Base-by-base conservation (phyloP, 2,113 vertebrate genomes). In the Corvus hawaiiensis region DNA sequence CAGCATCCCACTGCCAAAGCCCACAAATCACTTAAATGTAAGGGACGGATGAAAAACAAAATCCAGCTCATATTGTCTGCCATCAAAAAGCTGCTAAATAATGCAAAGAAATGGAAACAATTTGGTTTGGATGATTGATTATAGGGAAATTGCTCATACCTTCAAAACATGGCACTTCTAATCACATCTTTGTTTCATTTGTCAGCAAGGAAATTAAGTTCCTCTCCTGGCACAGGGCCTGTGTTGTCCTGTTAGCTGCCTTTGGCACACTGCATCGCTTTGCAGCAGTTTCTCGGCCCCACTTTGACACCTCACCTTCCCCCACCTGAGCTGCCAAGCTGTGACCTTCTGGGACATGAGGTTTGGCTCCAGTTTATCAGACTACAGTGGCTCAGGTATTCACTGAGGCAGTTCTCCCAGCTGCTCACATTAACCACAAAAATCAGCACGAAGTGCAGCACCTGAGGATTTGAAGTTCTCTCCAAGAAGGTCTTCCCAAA, bases 61-160 rank as follows among this genome's bases (percentile, higher is more conserved):
- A 92, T 43, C n/a, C 88, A 89, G 73, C 64, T 97, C 66, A 39
- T 81, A 77, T 59, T 56, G 87, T 79, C 91, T 94, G 91, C 85
- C 78, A 80, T 96, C 97, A 95, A 96, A 97, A 35, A 58, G 63
- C 96, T 96, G 85, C 95, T 98, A 98, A 97, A 98, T 98, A 98
- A 98, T 97, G 97, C 96, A 97, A 93, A 93, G 92, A 95, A 96
- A 97, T 97, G 83, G 94, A 97, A 96, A 95, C 96, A 93, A 92
- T 97, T 97, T 97, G 76, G 76, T 86, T 93, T 91, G 92, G 87
- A 92, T 96, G 97, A 98, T 97, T 96, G 97, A 98, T 98, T 96
- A 98, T 94, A 89, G 92, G 91, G 83, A 94, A 96, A 93, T 97
- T 96, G 95, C 87, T 97, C 95, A 84, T 79, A 94, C 94, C 84